phyloP scores from a whole-genome alignment of 2,888 invertebrate genomes.

The Trachelus troglodyta region DNA sequence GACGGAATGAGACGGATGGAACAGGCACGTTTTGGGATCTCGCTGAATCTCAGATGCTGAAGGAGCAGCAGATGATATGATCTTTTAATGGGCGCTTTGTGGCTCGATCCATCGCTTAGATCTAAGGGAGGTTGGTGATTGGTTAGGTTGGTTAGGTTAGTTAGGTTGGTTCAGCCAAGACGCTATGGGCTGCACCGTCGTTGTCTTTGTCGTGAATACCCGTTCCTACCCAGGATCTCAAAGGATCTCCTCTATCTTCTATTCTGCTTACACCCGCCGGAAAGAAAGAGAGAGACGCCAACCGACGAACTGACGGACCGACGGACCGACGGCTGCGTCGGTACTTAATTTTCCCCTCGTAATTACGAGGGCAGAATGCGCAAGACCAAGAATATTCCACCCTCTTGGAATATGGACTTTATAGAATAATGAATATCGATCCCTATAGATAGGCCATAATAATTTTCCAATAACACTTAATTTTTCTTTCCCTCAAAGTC shows the following conservation, averaged over 20 bases:
- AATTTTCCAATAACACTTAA: neutral
- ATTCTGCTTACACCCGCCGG: too few species aligned
- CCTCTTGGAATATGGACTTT: neutral
- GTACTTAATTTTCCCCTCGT: conserved; percentile 68
- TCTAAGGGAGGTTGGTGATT: conserved; percentile 52
- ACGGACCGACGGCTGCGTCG: conserved; percentile 63
- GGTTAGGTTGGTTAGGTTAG: conserved; percentile 25
- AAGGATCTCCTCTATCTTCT: conserved; percentile 12
- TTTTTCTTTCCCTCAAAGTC: neutral
- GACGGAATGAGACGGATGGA: conserved; percentile 9
- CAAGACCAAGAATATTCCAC: conserved; percentile 35
- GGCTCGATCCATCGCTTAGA: conserved; percentile 62
- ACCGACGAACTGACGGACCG: conserved; percentile 45
- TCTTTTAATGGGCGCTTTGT: conserved; percentile 66
- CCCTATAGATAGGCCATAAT: neutral
- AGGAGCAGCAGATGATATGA: conserved; percentile 59
- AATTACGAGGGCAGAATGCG: conserved; percentile 62
- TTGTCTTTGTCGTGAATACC: conserved; percentile 45
- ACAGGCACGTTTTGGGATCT: conserved; percentile 26
- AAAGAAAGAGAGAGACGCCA: conserved; percentile 1
- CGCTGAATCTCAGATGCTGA: conserved; percentile 46
- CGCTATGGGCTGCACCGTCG: conserved; percentile 16
- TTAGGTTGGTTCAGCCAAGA: too few species aligned
- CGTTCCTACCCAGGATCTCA: conserved; percentile 16
- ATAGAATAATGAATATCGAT: neutral